A percentile compares a stretch with the other conserved stretches of the same genome.
phyloP scores from a whole-genome alignment of 2,888 invertebrate species.

The Neoscelio sp. region DNA sequence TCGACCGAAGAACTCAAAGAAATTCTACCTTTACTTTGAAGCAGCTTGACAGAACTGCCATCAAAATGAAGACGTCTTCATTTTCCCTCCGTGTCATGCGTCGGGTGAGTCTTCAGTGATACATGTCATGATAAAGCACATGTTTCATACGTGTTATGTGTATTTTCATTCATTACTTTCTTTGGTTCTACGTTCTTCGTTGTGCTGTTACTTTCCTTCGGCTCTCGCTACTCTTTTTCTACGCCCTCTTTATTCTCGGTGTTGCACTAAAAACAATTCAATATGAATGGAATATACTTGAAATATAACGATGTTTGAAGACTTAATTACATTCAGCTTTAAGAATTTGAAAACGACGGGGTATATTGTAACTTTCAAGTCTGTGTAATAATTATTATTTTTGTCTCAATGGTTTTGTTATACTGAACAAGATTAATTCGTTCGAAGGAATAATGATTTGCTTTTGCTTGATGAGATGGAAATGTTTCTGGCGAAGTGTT shows the following conservation, averaged over 20 bases:
- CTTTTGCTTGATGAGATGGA: too few species aligned
- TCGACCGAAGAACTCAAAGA: conserved; percentile 6
- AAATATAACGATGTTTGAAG: too few species aligned
- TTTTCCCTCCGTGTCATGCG: conserved; percentile 91
- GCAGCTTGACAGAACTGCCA: conserved; percentile 74
- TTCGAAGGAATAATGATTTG: too few species aligned
- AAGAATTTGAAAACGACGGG: too few species aligned
- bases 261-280: too few species aligned
- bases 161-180: conserved; percentile 15
- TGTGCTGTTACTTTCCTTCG: conserved; percentile 15
- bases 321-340: too few species aligned
- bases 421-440: too few species aligned
- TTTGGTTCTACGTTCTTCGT: conserved; percentile 17
- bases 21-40: neutral
- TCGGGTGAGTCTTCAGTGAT: conserved; percentile 85
- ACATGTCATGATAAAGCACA: conserved; percentile 25
- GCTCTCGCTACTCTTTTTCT: conserved; percentile 1
- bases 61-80: conserved; percentile 90
- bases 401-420: too few species aligned
- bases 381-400: too few species aligned
- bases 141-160: conserved; percentile 16
- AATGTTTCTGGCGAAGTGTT: too few species aligned
- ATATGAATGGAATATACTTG: too few species aligned
- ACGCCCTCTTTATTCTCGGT: neutral
- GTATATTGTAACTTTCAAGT: too few species aligned